Base-by-base conservation (phyloP, 2,888 invertebrate genomes). In the Himalopsyche tibetana region DNA sequence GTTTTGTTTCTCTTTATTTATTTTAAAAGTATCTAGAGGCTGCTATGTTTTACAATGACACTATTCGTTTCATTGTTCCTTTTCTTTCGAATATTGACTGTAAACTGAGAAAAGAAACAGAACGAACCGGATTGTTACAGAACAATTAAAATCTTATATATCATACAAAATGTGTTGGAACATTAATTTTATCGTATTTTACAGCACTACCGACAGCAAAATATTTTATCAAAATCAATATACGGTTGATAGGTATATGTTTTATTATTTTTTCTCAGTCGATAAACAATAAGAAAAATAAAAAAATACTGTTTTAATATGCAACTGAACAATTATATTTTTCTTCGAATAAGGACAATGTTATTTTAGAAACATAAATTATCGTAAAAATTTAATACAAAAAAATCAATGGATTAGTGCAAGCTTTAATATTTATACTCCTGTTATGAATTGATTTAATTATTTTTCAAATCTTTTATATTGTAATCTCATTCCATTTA, bases 1-100 rank as follows among this genome's bases (percentile, higher is more conserved):
- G 63, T 86, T 85, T 55, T 80, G 42, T 81, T 86, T 84, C 69
- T 87, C 51, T 51, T 85, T 85, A 80, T 85, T 86, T 69, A 69
- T 28, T 69, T 28, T 12, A 12, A 28, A 74, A 74, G 9, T 74
- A 63, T 80, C 82, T 83, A 87, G 85, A 84, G 85, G 85, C 87
- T 85, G 87, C 85, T 87, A 81, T 40, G 55, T 86, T 80, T 40
- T 81, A n/a, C 55, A 42, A n/a, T 83, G 12, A 51, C 15, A 15
- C 51, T 51, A 11, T 51, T 15, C 2, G 12, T 15, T 15, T 15
- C 51, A 51, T 51, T 15, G 51, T 51, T 51, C 51, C 51, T 51
- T 51, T 51, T 51, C 51, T 3, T 15, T 15, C 51, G 12, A 15
- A 51, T 51, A 15, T 12, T 51, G 12, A 51, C 8, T 51, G 51